Conservation (phyloP, 1,140 invertebrate species). For the Delia radicum region DNA sequence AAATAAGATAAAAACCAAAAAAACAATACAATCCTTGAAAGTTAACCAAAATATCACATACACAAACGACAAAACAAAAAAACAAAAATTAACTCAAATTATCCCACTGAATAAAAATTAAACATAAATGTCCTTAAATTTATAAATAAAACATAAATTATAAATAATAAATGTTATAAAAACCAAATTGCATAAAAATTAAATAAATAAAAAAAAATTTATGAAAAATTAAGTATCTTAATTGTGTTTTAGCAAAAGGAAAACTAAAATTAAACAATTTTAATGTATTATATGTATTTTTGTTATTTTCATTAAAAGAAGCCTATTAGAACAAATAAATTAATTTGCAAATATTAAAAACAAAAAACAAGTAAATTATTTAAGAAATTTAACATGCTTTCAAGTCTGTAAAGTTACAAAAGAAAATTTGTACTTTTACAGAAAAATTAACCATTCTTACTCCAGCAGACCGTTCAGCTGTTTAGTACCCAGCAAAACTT, state of each 20-base stretch:
- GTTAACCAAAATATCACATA: slow-evolving; percentile 12
- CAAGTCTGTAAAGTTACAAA: too few species aligned
- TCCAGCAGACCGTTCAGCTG: too few species aligned
- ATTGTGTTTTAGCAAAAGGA: background rate
- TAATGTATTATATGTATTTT: slow-evolving; percentile 18
- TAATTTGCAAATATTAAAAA: slow-evolving; percentile 4
- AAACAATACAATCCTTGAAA: background rate
- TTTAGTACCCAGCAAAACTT: too few species aligned
- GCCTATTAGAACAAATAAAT: slow-evolving; percentile 13
- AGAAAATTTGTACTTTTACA: too few species aligned
- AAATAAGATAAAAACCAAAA: background rate
- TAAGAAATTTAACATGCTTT: too few species aligned
- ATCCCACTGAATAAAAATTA: slow-evolving; percentile 12
- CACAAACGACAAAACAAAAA: background rate
- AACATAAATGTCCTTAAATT: slow-evolving; percentile 6
- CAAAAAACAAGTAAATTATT: background rate
- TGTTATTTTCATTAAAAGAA: slow-evolving; percentile 4
- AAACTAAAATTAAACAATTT: background rate
- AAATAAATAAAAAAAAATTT: background rate
- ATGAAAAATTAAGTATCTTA: background rate
- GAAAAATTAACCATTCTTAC: too few species aligned
- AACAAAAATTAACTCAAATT: background rate
- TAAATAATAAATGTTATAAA: slow-evolving; percentile 6
- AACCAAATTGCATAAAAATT: too few species aligned
- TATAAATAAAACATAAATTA: background rate